Evolutionary conservation across 92 coral and sea anemone species (phyloP).

Genomic region (Phenganax marumi): DNA sequence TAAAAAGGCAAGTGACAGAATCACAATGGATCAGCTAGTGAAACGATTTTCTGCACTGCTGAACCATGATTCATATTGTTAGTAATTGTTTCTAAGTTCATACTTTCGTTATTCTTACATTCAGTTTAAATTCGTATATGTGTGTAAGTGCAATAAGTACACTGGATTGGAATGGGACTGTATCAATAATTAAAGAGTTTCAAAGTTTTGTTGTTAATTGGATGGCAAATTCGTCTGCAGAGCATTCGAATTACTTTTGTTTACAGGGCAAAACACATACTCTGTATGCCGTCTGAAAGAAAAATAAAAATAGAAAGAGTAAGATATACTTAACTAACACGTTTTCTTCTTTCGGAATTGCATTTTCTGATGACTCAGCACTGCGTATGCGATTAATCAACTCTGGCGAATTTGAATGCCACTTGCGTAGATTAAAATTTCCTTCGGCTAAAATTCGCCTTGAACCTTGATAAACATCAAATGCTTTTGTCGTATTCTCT

Average conservation of each 20-base stretch:
- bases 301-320: too few relatives aligned
- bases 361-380: neutral
- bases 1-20: neutral
- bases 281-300: too few relatives aligned
- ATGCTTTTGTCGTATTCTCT: neutral
- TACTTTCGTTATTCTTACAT: too few relatives aligned
- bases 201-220: too few relatives aligned
- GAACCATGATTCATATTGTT: neutral
- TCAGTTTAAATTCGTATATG: too few relatives aligned
- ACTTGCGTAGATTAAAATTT: conserved; percentile 1
- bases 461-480: conserved; percentile 1
- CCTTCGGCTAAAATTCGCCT: neutral
- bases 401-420: conserved; percentile 3
- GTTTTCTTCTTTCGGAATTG: neutral
- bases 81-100: neutral
- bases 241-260: too few relatives aligned
- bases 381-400: neutral
- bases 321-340: too few relatives aligned
- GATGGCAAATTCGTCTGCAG: too few relatives aligned
- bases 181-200: too few relatives aligned
- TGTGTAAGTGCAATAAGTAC: too few relatives aligned
- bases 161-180: too few relatives aligned
- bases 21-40: neutral
- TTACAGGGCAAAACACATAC: too few relatives aligned
- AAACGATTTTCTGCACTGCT: neutral